These are phyloP conservation scores for Orthosia incerta DNA, from an alignment of 2,888 invertebrate genomes.

Conservation along the genomic window DNA sequence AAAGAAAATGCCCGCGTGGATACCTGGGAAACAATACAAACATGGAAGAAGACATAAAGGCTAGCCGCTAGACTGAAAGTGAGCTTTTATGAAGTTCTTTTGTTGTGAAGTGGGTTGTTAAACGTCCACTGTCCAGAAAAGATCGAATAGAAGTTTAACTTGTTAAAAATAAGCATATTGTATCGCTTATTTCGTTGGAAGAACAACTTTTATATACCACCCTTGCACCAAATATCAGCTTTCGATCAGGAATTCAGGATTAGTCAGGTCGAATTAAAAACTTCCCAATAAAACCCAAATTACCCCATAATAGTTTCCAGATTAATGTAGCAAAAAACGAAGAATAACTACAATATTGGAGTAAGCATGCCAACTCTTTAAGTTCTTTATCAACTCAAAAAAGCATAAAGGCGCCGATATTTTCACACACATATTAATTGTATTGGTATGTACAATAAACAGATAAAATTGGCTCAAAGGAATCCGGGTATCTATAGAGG, in stretches of 20 bases:
- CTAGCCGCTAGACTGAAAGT: not conserved
- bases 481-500: conserved; percentile 58
- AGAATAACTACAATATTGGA: not conserved
- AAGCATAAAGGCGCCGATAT: conserved; percentile 49
- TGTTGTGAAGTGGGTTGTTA: not conserved
- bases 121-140: not conserved
- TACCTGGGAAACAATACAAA: conserved; percentile 13
- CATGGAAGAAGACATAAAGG: not conserved
- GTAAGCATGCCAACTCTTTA: conserved; percentile 4
- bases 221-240: not conserved
- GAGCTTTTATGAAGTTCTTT: conserved; percentile 1
- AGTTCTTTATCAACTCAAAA: conserved; percentile 2
- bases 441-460: conserved; percentile 52
- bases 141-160: no score
- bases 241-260: not conserved
- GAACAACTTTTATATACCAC: not conserved
- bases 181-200: not conserved
- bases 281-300: not conserved
- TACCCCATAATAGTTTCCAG: not conserved
- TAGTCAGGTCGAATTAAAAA: not conserved
- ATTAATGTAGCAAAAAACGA: not conserved
- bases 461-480: conserved; percentile 60
- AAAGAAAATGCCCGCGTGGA: conserved; percentile 15
- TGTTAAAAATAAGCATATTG: no score
- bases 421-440: conserved; percentile 58